Base-by-base conservation (phyloP, 1,140 invertebrate species). In the Drosophila paulistorum region DNA sequence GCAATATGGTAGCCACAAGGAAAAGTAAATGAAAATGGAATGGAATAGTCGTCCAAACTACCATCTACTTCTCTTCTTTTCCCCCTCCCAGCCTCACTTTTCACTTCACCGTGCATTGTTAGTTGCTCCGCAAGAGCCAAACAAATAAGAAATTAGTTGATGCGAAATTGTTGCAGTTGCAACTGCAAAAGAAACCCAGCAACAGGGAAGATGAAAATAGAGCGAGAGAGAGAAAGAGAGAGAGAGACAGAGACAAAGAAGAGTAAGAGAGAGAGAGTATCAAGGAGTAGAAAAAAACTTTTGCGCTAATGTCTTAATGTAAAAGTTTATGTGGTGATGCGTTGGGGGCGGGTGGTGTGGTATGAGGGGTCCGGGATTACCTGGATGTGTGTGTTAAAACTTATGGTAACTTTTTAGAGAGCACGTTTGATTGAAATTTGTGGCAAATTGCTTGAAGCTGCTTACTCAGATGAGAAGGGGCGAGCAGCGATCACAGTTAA, bases 381-480 rank as follows among this genome's bases (percentile, higher is more conserved):
- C 81, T 84, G 66, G 17, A 17, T 77, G 73, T 73, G 73, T 39
- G 37, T 39, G 10, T 39, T 66, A 61, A 80, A 87, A 82, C 68
- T 85, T 86, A 81, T 57, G 79, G 64, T 67, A 86, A 86, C 83
- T 86, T 86, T 77, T 87, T 72, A 75, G 80, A 63, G 72, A 78
- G 83, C 83, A 87, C 83, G 84, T 87, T 89, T 87, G 84, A 87
- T 87, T 87, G 84, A 87, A 87, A 87, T 87, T 87, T 87, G 84
- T 83, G 79, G 84, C 84, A 77, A 75, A 87, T 87, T 84, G 77
- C 83, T 68, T 65, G 54, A 70, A 70, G 69, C 80, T 71, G 69
- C 80, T 79, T 59, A 64, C 58, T 68, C 42, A 39, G 42, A 10
- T 35, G 37, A 4, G 37, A 4, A 39, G 37, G 10, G 11, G 37